Conservation (phyloP, 1,140 invertebrate species). For the Achroia grisella region DNA sequence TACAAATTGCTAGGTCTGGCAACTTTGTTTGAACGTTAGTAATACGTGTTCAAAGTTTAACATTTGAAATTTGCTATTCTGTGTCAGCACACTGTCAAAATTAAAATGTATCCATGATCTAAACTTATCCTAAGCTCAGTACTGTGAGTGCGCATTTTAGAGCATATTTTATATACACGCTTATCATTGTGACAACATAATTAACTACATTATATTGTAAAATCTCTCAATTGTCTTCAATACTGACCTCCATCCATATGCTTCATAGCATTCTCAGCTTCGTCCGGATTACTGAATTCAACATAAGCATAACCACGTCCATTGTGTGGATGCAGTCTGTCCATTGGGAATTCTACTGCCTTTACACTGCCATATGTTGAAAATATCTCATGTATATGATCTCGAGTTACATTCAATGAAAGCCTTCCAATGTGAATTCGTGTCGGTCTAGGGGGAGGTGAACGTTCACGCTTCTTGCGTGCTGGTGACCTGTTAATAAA, state of each 20-base stretch:
- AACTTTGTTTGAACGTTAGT: too few species aligned
- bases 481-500: slow-evolving; percentile 38
- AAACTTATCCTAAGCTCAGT: too few species aligned
- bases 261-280: slow-evolving; percentile 98
- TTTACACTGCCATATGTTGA: slow-evolving; percentile 93
- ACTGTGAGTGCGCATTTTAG: neutral
- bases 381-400: slow-evolving; percentile 97
- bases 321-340: slow-evolving; percentile 89
- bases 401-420: slow-evolving; percentile 93
- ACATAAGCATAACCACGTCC: slow-evolving; percentile 95
- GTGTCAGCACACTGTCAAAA: too few species aligned
- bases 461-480: slow-evolving; percentile 79
- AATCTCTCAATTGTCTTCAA: neutral
- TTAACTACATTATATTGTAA: too few species aligned
- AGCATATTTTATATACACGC: too few species aligned
- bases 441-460: slow-evolving; percentile 88
- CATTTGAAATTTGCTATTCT: too few species aligned
- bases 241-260: slow-evolving; percentile 96
- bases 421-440: slow-evolving; percentile 95
- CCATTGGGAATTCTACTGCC: slow-evolving; percentile 90
- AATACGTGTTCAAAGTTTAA: too few species aligned
- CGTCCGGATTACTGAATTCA: slow-evolving; percentile 94
- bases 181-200: too few species aligned
- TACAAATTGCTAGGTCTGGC: too few species aligned
- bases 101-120: too few species aligned